Evolutionary conservation across 2,113 vertebrate genomes (phyloP), one percentile per base, ranked within the genome.

Genomic region (Malurus cyaneus): DNA sequence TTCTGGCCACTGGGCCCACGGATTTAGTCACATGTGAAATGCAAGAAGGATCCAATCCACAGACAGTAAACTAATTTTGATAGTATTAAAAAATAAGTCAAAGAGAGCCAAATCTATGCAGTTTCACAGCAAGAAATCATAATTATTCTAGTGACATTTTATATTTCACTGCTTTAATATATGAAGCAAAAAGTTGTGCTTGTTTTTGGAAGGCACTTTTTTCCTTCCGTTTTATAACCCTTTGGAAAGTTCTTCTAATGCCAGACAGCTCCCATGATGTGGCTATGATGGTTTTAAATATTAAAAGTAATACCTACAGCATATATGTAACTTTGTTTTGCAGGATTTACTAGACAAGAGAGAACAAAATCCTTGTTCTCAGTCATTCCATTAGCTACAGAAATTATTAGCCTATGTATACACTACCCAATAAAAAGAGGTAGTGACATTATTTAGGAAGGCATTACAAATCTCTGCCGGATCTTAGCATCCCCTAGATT

Each of bases 31-130:
- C 53, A 52, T 36, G 44, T 34, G 25, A 66, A 83, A 72, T n/a
- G 52, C 59, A 83, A 82, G 77, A 80, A 87, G 21, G 85, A 93
- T 71, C 79, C n/a, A n/a, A 64, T 62, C 50, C 67, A 74, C 44
- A 89, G 53, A 86, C 42, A 96, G 72, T 71, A 93, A 95, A 88
- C 18, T 89, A 80, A 83, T 31, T 24, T 57, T 59, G 42, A 36
- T 4, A 74, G 34, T 19, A 28, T 23, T 2, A 54, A 69, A 78
- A 64, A 81, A n/a, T 19, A 28, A 25, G 2, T 29, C 25, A 52
- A 29, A 59, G 31, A 66, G 13, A 8, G 26, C 3, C 34, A 61
- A 77, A 78, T 65, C 36, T 64, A 12, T 60, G 18, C 21, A 74
- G 24, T 59, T 66, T 80, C 89, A 66, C 39, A 73, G 62, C 32